Base-by-base conservation (phyloP, 2,888 invertebrate genomes). In the Leptarthrus brevirostris region DNA sequence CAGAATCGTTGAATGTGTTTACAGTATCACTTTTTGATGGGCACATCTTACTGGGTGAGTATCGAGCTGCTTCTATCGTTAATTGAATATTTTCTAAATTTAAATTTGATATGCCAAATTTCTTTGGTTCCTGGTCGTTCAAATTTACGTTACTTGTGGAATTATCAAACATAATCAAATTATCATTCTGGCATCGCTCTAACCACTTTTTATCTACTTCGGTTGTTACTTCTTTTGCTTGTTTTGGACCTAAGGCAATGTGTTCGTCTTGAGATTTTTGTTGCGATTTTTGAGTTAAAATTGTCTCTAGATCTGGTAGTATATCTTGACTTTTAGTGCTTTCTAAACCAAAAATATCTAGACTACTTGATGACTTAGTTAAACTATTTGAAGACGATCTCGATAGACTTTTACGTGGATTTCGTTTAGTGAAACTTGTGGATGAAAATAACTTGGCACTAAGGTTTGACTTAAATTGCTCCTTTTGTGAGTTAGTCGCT, bases 351-450 rank as follows among this genome's bases (percentile, higher is more conserved):
- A 79, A 1, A 78, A 74, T 0, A 47, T 53, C 61, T 14, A n/a
- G 24, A 8, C 77, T 78, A 6, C 26, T 73, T 10, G 40, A 78
- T 61, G 80, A 81, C 54, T 56, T 79, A 71, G 78, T 79, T 58
- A 85, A 79, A n/a, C 54, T 73, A 24, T 30, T 40, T 26, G 49
- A 54, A 30, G 34, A 76, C 1, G 77, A 76, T 2, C 80, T 79
- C 20, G 88, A 87, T 3, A 89, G 78, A 0, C 89, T 88, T 82
- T 94, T 94, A 79, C 93, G 87, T 0, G 94, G 93, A 85, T 94
- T 93, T 79, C 93, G 87, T 79, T 92, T 89, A 3, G 89, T 87
- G 82, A 93, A 92, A 78, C 87, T 90, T 20, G 89, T 86, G 56
- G 89, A 88, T 73, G 89, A 87, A 84, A 93, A 94, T 75, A 93